Evolutionary conservation across 2,113 vertebrate species (phyloP).

Genomic region (Corvus hawaiiensis): DNA sequence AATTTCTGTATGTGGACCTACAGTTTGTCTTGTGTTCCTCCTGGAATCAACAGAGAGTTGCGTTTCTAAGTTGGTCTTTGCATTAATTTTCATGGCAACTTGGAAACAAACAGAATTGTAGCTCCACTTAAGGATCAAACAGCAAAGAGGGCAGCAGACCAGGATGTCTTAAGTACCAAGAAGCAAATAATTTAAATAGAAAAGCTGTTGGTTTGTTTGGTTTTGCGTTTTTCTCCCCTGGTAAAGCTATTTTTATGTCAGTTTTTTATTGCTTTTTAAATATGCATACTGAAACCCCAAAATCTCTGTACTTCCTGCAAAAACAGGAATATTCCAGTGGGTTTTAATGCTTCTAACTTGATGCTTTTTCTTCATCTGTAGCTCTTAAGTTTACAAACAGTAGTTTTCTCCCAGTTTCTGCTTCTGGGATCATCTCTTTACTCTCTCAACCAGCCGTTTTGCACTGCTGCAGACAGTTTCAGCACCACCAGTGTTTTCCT

Average conservation of each 20-base stretch:
- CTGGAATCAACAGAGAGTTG: neutral
- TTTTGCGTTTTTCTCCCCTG: fast-evolving
- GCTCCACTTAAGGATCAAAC: neutral
- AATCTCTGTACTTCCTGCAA: neutral
- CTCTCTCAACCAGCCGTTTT: neutral
- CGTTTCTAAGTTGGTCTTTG: neutral
- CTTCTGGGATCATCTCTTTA: neutral
- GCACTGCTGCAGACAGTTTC: neutral
- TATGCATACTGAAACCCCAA: fast-evolving
- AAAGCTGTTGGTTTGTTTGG: neutral
- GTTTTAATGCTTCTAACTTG: neutral
- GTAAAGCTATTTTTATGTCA: neutral
- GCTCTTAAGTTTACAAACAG: neutral
- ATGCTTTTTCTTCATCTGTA: neutral
- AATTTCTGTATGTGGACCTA: neutral
- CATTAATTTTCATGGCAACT: slow-evolving; percentile 40
- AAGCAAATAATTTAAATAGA: neutral
- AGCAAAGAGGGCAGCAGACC: neutral
- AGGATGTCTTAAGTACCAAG: neutral
- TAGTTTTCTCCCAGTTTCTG: neutral
- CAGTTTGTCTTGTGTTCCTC: neutral
- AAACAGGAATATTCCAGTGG: neutral
- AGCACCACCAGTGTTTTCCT: neutral
- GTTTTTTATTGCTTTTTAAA: neutral
- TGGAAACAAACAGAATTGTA: neutral